Conservation (phyloP, 2,113 vertebrate species). For the Elachura formosa region DNA sequence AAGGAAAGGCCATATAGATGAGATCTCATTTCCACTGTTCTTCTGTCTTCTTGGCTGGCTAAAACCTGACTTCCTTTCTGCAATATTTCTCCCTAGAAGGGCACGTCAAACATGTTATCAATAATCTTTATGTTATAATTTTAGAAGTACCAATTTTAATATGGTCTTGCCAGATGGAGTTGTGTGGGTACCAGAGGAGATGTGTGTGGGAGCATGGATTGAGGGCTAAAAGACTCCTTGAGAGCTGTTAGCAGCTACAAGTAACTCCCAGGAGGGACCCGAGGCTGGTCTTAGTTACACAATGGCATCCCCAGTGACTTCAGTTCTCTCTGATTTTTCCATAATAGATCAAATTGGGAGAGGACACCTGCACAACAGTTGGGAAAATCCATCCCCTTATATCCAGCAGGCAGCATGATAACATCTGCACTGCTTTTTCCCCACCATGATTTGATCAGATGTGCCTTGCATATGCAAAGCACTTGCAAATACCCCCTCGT, state of each 20-base stretch:
- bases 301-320: background rate
- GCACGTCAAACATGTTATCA: background rate
- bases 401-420: background rate
- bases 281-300: background rate
- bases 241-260: background rate
- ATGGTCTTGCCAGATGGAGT: background rate
- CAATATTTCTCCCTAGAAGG: background rate
- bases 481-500: background rate
- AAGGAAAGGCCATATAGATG: accelerated
- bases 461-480: background rate
- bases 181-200: background rate
- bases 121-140: background rate
- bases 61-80: background rate
- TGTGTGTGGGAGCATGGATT: accelerated
- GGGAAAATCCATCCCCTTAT: background rate
- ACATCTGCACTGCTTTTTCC: background rate
- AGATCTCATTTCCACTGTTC: background rate
- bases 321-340: background rate
- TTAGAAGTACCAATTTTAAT: background rate
- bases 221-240: background rate
- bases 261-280: background rate
- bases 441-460: background rate
- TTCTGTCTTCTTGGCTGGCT: background rate
- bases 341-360: background rate
- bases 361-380: background rate